Base-by-base conservation (phyloP, 2,113 vertebrate genomes). In the Mus pahari region DNA sequence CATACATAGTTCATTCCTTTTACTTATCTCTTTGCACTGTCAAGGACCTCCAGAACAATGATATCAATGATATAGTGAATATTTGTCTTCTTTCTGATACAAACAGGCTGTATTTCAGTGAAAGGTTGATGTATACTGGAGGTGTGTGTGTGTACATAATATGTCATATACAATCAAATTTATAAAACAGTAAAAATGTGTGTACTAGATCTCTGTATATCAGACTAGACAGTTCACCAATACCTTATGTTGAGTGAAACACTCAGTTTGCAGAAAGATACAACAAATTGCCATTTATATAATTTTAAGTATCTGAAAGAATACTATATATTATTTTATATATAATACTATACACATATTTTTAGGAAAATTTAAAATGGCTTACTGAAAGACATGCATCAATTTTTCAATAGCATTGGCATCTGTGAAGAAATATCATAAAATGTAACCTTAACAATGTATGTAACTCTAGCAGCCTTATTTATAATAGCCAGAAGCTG, bases 1-100 rank as follows among this genome's bases (percentile, higher is more conserved):
- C 86, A 77, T 92, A 90, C 86, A 75, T 92, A 92, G 48, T 58
- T 94, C 58, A 83, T 96, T 95, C 73, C 36, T 84, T 91, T 95
- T 74, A 78, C 48, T 96, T 93, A 87, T 95, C 92, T 92, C 70
- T 86, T 82, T 91, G 73, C 16, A 42, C 71, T 93, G 94, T 86
- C 90, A 79, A 77, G 60, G 39, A 58, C 68, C 68, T 86, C n/a
- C 39, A 68, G 75, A 71, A 77, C 33, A 89, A 71, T n/a, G 64
- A 24, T 70, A 86, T 16, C 89, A 48, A 86, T 42, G 39, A 70
- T 55, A 55, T 5, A 83, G 42, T 71, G 26, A n/a, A 33, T 53
- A 60, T 70, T 81, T 89, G 77, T 84, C 90, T 90, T 84, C 31
- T 89, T 94, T 89, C 60, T 91, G 24, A 90, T 96, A 82, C 86